Conservation (phyloP, 2,113 vertebrate genomes). For the Carassius gibelio region DNA sequence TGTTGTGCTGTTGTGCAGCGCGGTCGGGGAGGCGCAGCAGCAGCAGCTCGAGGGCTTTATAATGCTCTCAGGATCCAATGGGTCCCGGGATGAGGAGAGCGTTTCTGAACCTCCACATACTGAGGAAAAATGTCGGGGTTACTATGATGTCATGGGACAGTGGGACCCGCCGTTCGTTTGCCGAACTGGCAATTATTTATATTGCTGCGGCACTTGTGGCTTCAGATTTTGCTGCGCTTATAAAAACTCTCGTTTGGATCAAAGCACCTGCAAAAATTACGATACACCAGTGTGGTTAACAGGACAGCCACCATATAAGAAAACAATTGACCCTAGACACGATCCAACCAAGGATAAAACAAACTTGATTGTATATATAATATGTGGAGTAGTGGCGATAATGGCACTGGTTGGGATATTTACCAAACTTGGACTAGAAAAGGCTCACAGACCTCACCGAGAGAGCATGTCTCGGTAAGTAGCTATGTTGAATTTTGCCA, state of each 20-base stretch:
- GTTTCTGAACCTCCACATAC: slow-evolving; percentile 86
- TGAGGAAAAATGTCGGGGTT: slow-evolving; percentile 92
- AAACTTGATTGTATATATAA: slow-evolving; percentile 98
- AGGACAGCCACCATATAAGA: slow-evolving; percentile 89
- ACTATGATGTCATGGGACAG: slow-evolving; percentile 99
- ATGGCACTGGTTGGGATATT: slow-evolving; percentile 99
- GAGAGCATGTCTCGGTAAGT: slow-evolving; percentile 97
- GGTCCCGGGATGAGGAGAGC: slow-evolving; percentile 83
- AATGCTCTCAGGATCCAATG: slow-evolving; percentile 90
- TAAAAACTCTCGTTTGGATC: slow-evolving; percentile 90
- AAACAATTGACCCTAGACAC: slow-evolving; percentile 82
- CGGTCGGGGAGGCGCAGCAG: slow-evolving; percentile 89
- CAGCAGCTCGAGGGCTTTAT: slow-evolving; percentile 85
- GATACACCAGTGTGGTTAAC: slow-evolving; percentile 92
- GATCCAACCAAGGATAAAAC: slow-evolving; percentile 98
- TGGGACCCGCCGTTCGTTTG: slow-evolving; percentile 97
- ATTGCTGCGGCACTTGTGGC: slow-evolving; percentile 99
- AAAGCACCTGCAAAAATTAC: slow-evolving; percentile 95
- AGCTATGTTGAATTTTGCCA: neutral
- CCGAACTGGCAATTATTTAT: slow-evolving; percentile 93
- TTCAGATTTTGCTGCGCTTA: slow-evolving; percentile 98
- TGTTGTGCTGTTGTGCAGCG: slow-evolving; percentile 87
- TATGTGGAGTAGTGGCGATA: slow-evolving; percentile 98
- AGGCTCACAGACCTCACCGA: slow-evolving; percentile 95
- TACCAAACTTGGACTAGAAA: slow-evolving; percentile 97